phyloP scores from a whole-genome alignment of 2,113 vertebrate genomes.

The Leucopternis melanops region DNA sequence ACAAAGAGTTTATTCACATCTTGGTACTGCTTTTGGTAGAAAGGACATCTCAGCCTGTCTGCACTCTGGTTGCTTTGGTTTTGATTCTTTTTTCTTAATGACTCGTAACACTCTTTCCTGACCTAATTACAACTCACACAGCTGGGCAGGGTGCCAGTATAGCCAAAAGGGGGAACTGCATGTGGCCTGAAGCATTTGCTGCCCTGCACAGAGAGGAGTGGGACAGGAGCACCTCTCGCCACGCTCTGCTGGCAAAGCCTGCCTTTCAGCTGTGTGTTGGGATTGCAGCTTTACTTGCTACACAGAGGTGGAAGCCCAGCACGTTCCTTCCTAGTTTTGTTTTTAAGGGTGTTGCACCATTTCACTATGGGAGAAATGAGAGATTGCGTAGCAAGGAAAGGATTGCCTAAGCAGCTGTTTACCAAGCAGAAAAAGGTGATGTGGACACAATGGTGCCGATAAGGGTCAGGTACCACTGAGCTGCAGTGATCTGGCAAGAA shows the following conservation, averaged over 20 bases:
- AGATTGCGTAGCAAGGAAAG: background rate
- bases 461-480: background rate
- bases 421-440: background rate
- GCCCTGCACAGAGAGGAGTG: background rate
- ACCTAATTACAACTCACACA: background rate
- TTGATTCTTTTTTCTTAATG: background rate
- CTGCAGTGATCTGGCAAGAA: background rate
- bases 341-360: background rate
- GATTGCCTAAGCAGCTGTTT: background rate
- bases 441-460: background rate
- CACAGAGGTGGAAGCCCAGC: background rate
- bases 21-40: background rate
- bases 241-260: background rate
- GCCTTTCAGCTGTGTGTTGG: background rate
- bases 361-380: background rate
- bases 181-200: background rate
- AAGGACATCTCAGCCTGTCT: background rate
- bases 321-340: background rate
- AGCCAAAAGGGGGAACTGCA: background rate
- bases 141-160: accelerated
- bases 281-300: background rate
- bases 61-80: background rate
- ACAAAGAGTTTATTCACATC: background rate
- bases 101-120: background rate
- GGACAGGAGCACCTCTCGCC: background rate